Evolutionary conservation across 2,113 vertebrate genomes (phyloP), one percentile per base, ranked within the genome.

Genomic region (Ia io): DNA sequence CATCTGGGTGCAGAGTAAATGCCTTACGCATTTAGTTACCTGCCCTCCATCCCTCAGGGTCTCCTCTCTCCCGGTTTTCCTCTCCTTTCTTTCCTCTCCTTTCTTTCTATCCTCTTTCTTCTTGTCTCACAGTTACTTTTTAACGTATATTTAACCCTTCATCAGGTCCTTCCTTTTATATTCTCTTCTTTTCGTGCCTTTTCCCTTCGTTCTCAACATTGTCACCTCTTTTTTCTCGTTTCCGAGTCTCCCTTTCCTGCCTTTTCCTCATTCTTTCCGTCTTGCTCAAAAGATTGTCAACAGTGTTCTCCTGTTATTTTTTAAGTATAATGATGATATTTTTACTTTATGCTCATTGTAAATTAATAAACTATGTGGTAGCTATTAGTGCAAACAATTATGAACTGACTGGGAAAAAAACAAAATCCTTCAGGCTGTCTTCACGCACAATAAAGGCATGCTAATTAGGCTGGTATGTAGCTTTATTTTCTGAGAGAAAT

Each of bases 361-460:
- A 98, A 98, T 97, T 98, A 97, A 97, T 98, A 96, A 98, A 98
- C 97, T 98, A 97, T 97, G 88, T 97, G 98, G 71, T 88, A 98
- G 93, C 91, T 97, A 91, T 95, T 97, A 97, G 94, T 95, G 76
- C 61, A 79, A 97, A 87, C 85, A 85, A 79, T 98, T 97, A 98
- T 94, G 82, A 98, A 96, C 86, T 96, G 93, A 88, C 92, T 93
- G 35, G n/a, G 56, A 11, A 44, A 92, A 87, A 94, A 96, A 97
- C 90, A 82, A 91, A 98, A 95, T 96, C 95, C 94, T 98, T 97
- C 94, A 97, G 96, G 96, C 95, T 93, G 83, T 98, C 98, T 98
- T 98, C 70, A 84, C 82, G 77, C 61, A 90, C 95, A 97, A 97
- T 97, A 97, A 93, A 95, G 95, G 47, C 73, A 83, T 96, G 79